Conservation (phyloP, 2,888 invertebrate genomes). For the Drosophila nigricruria region DNA sequence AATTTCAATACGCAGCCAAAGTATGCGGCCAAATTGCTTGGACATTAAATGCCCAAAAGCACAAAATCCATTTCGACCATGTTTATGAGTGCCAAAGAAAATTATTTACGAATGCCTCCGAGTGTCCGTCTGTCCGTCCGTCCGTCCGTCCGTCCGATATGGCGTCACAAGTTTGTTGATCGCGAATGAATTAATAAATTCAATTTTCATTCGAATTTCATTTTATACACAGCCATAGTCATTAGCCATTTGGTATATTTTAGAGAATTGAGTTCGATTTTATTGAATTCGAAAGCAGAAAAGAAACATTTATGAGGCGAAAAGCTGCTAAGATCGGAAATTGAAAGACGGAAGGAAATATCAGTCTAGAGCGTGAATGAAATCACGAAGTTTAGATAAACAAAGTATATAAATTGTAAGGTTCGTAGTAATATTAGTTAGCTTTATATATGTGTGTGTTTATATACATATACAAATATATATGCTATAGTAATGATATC, state of each 20-base stretch:
- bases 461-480: background rate
- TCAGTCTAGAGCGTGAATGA: background rate
- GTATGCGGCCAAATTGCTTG: conserved; percentile 42
- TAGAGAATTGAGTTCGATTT: conserved; percentile 42
- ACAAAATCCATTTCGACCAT: conserved; percentile 32
- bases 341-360: conserved; percentile 29
- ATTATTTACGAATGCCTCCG: conserved; percentile 14
- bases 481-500: too few relatives aligned
- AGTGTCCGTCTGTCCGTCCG: too few relatives aligned
- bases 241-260: conserved; percentile 9
- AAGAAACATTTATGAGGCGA: conserved; percentile 22
- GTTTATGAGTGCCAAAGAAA: conserved; percentile 22
- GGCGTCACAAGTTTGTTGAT: conserved; percentile 39
- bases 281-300: conserved; percentile 20
- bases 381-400: background rate
- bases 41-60: conserved; percentile 24
- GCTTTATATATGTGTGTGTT: background rate
- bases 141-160: background rate
- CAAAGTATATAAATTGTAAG: background rate
- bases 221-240: conserved; percentile 15
- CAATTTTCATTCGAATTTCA: conserved; percentile 24
- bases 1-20: conserved; percentile 25
- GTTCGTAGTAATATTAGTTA: background rate
- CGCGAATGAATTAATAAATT: conserved; percentile 9
- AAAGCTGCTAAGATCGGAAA: conserved; percentile 5